These are phyloP conservation scores for Drosophila dunni DNA, from an alignment of 1,140 invertebrate species.

Conservation along the genomic window DNA sequence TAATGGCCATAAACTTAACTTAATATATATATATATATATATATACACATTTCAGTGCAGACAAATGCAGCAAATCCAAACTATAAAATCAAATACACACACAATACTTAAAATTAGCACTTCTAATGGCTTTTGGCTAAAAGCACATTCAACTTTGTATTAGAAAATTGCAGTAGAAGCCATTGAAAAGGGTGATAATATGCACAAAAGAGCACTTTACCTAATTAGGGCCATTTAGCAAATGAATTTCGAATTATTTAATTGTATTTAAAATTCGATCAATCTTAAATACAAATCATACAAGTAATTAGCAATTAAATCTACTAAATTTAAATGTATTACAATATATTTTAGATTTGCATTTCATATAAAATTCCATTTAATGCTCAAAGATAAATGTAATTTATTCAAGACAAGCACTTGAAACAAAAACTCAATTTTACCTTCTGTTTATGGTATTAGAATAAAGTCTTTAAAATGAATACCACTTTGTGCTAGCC, in stretches of 20 bases:
- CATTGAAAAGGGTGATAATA: not conserved
- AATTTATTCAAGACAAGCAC: not conserved
- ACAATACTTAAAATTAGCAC: slow-evolving; percentile 1
- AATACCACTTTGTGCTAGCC: not conserved
- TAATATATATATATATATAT: too few species aligned
- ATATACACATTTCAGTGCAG: slow-evolving; percentile 21
- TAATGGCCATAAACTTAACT: slow-evolving; percentile 40
- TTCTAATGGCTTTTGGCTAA: slow-evolving; percentile 41
- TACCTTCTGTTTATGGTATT: too few species aligned
- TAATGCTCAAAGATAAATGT: too few species aligned
- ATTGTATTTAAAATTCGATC: too few species aligned
- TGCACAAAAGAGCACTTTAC: not conserved
- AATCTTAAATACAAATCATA: too few species aligned
- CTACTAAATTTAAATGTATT: not conserved
- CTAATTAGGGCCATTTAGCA: too few species aligned
- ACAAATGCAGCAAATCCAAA: slow-evolving; percentile 38
- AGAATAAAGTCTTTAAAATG: not conserved
- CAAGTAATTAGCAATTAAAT: not conserved
- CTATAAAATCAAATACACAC: slow-evolving; percentile 3
- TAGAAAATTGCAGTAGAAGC: slow-evolving; percentile 22
- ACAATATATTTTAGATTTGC: not conserved
- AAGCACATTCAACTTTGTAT: slow-evolving; percentile 7
- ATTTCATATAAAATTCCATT: too few species aligned
- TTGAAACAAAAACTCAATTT: too few species aligned
- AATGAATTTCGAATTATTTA: too few species aligned